Base-by-base conservation (phyloP, 2,888 invertebrate species). In the Strigamia crassipes region DNA sequence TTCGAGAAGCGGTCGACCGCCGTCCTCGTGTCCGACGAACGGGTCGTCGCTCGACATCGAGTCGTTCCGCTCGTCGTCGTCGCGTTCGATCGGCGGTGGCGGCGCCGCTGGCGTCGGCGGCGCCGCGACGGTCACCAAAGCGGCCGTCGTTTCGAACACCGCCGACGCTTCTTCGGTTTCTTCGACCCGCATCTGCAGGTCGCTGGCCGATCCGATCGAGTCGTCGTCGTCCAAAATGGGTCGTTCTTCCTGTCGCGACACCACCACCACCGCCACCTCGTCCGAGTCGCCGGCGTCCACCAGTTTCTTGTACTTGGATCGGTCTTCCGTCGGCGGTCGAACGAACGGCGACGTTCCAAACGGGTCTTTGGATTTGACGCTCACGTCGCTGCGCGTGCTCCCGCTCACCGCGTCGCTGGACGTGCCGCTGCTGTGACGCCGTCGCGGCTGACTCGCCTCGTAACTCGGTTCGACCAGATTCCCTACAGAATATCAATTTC, bases 291-390 rank as follows among this genome's bases (percentile, higher is more conserved):
- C 86, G 31, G 86, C 87, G 82, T 87, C 87, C 31, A 86, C 87
- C 78, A 94, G 88, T 86, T 94, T 94, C 85, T 93, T 93, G 86
- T 94, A 94, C 85, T 93, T 93, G 23, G 93, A 92, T 41, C 93
- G 90, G 86, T 93, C 92, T 85, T 93, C 93, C 5, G 92, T 84
- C 0, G 92, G 92, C 0, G 91, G 90, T 84, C 78, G 73, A 3
- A 80, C 80, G 34, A 83, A 83, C 6, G 83, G 81, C 27, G 83
- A 79, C 13, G 82, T 38, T 6, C 82, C 81, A 79, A 82, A 82
- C 77, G 79, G 21, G 46, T 82, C 82, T 31, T 81, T 46, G 10
- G 83, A 82, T 79, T 83, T 82, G 27, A 79, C 81, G 41, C 83
- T 83, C 31, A 83, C 38, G 46, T 83, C 83, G 18, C 83, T 83